Percentiles rank a stretch among this genome's conserved stretches.
phyloP scores from a whole-genome alignment of 2,113 vertebrate species.

The Neogobius melanostomus region DNA sequence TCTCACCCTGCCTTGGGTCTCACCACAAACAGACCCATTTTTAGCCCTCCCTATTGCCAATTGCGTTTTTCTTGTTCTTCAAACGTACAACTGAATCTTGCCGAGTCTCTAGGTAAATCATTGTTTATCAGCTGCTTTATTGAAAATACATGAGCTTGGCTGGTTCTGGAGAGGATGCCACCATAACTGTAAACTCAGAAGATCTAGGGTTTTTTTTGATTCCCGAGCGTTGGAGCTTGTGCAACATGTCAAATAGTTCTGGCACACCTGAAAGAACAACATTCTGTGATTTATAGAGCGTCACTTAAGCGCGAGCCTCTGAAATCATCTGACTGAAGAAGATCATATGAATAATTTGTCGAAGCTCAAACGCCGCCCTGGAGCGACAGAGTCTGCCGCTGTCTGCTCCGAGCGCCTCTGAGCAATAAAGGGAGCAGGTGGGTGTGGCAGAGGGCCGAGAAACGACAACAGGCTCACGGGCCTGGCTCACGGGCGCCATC shows the following conservation, averaged over 20 bases:
- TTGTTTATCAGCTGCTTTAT: conserved; percentile 37
- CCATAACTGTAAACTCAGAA: conserved; percentile 29
- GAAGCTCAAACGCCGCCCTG: conserved; percentile 30
- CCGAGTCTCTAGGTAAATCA: neutral
- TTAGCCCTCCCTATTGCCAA: neutral
- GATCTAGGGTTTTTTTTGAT: conserved; percentile 10
- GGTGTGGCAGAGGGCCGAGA: conserved; percentile 55
- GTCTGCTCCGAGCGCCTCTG: conserved; percentile 47
- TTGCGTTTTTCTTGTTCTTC: neutral
- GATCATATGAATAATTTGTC: conserved; percentile 38
- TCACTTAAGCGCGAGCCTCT: conserved; percentile 8
- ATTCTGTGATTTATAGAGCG: conserved; percentile 9
- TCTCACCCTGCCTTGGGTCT: conserved; percentile 11
- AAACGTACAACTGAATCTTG: conserved; percentile 30
- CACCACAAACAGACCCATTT: neutral
- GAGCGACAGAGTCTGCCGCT: conserved; percentile 40
- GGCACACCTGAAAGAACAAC: conserved; percentile 1
- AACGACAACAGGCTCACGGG: conserved; percentile 12
- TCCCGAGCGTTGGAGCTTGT: neutral
- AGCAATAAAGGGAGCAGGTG: conserved; percentile 47
- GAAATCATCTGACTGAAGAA: conserved; percentile 26
- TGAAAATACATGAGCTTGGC: conserved; percentile 34
- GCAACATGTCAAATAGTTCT: neutral
- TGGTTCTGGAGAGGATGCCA: conserved; percentile 32
- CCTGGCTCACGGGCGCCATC: conserved; percentile 50